These are phyloP conservation scores for Pleuronectes platessa DNA, from an alignment of 2,113 vertebrate species.

Conservation along the genomic window DNA sequence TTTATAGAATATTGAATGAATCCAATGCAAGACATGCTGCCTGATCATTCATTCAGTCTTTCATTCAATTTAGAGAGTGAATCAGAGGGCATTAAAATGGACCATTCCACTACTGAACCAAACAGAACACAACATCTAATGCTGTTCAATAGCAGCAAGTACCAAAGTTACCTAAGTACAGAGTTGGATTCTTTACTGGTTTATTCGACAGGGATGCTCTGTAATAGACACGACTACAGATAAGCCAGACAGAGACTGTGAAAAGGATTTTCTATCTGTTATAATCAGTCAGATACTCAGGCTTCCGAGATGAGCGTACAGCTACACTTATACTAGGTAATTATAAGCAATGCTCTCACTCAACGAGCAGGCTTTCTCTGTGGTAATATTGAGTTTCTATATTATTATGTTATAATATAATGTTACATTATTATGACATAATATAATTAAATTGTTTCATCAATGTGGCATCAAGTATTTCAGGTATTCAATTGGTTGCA, in stretches of 20 bases:
- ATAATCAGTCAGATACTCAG: too few species aligned
- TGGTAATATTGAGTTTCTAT: background rate
- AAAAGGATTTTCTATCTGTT: too few species aligned
- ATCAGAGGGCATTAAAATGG: background rate
- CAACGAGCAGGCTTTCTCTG: too few species aligned
- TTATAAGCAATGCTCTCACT: too few species aligned
- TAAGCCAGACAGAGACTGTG: too few species aligned
- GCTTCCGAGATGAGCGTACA: too few species aligned
- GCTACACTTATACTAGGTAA: too few species aligned
- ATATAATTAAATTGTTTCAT: background rate
- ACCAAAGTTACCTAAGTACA: too few species aligned
- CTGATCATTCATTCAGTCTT: background rate
- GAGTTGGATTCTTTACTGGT: too few species aligned
- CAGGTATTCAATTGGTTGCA: background rate
- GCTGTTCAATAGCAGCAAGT: slow-evolving; percentile 1
- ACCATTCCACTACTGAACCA: background rate
- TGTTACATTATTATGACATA: background rate
- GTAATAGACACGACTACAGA: too few species aligned
- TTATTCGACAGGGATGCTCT: too few species aligned
- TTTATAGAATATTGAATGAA: background rate
- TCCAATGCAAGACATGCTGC: background rate
- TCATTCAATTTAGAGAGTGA: background rate
- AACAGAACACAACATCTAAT: background rate
- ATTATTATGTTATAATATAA: background rate
- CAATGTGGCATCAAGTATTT: background rate